Evolutionary conservation across 2,113 vertebrate species (phyloP), one percentile per base, ranked within the genome.

Genomic region (Notiomystis cincta): DNA sequence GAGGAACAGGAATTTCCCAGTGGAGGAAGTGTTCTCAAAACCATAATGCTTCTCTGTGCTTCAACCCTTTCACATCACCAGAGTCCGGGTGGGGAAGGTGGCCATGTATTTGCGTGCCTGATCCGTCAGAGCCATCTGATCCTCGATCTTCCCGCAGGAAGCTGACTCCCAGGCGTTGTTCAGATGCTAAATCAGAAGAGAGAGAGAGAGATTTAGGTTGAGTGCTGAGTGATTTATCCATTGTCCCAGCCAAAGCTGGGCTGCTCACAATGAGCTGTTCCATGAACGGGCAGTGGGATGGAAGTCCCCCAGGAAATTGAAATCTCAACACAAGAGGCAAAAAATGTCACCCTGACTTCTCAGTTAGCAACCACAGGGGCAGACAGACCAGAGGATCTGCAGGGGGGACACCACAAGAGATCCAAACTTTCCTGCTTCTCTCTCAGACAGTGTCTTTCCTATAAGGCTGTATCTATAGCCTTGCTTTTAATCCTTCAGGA

Each of bases 121-220:
- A 86, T 99, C 98, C 0, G 98, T 98, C 66, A 98, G 98, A 78
- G 98, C 95, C 86, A 98, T 96, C 91, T 98, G 99, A 70, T 99
- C 99, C 82, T 99, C 99, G 1, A 97, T 98, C 97, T 99, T 99
- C 83, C 98, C 99, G 13, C 99, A 99, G 93, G 98, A 98, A 3
- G 97, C 98, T 7, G 98, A 96, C 93, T 99, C 99, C 99, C 99
- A 99, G 89, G 98, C 51, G 9, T 95, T 98, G 67, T 96, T 97
- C 78, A 99, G 97, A 94, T 99, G 98, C 98, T 98, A 86, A 72
- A 89, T 87, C 12, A 88, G 54, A 82, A 77, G 58, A 37, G 24
- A n/a, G 58, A 37, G 24, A n/a, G 47, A 95, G 16, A 61, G 21
- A 60, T 95, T 18, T 77, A 33, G n/a, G 37, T 64, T 77, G 60